Percentiles rank a stretch among this genome's conserved stretches.
Evolutionary conservation across 2,888 invertebrate species (phyloP).

Genomic region (Drosophila testacea): DNA sequence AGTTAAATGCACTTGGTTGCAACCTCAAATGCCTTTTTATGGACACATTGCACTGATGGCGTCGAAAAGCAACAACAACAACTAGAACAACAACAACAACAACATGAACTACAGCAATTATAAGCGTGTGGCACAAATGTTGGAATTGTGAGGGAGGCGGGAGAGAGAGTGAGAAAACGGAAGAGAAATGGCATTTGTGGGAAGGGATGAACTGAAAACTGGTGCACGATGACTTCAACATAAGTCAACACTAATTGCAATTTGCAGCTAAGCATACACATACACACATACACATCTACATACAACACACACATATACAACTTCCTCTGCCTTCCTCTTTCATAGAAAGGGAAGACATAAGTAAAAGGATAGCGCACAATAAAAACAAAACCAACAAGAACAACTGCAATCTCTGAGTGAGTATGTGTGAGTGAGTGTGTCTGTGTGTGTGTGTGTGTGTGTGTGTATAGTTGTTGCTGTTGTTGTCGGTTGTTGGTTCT

Average conservation of each 20-base stretch:
- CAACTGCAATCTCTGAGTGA: constrained; percentile 42
- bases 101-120: constrained; percentile 38
- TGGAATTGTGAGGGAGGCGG: not conserved
- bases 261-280: constrained; percentile 65
- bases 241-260: constrained; percentile 79
- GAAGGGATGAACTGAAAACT: constrained; percentile 41
- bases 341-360: constrained; percentile 34
- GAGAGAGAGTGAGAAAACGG: not conserved
- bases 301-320: constrained; percentile 6
- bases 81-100: constrained; percentile 18
- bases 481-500: constrained; percentile 24
- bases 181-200: not conserved
- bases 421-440: constrained; percentile 8
- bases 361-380: constrained; percentile 58
- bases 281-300: constrained; percentile 15
- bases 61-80: constrained; percentile 26
- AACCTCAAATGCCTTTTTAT: constrained; percentile 41
- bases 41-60: constrained; percentile 40
- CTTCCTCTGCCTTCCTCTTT: too few species aligned
- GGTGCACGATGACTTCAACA: constrained; percentile 64
- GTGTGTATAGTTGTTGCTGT: constrained; percentile 24
- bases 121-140: constrained; percentile 21
- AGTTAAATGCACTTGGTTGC: constrained; percentile 37
- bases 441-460: constrained; percentile 9
- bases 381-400: constrained; percentile 52